phyloP scores from a whole-genome alignment of 2,888 invertebrate genomes.

The Folsomia manolachei region DNA sequence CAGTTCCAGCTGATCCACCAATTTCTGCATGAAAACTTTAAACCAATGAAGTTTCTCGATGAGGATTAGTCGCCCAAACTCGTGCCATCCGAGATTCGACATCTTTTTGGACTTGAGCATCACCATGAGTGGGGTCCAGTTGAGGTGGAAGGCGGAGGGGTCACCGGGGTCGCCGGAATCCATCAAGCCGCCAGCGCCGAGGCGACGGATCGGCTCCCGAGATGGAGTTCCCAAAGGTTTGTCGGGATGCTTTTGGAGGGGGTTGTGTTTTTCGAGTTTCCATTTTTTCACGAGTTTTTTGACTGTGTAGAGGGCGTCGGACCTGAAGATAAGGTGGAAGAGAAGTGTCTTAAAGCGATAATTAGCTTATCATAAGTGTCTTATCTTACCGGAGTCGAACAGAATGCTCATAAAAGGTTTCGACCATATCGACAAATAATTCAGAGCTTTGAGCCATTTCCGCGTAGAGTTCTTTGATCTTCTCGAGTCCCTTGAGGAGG shows the following conservation, averaged over 20 bases:
- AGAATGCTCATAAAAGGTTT: constrained; percentile 17
- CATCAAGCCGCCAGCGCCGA: neutral
- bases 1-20: constrained; percentile 29
- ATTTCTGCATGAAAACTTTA: constrained; percentile 22
- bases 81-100: neutral
- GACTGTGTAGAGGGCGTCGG: constrained; percentile 20
- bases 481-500: constrained; percentile 15
- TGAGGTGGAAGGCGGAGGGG: constrained; percentile 28
- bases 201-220: neutral
- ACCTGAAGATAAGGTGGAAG: neutral
- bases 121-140: constrained; percentile 30
- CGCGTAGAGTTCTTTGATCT: constrained; percentile 18
- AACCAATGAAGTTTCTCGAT: constrained; percentile 28
- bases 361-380: neutral
- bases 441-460: constrained; percentile 31
- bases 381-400: neutral
- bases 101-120: neutral
- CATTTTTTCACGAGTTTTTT: constrained; percentile 19
- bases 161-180: neutral
- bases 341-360: neutral
- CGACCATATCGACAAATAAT: constrained; percentile 27
- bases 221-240: constrained; percentile 2
- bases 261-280: neutral
- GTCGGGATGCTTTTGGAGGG: neutral
- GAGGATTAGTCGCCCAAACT: constrained; percentile 22